Evolutionary conservation across 2,888 invertebrate genomes (phyloP), one percentile per base, ranked within the genome.

Genomic region (Platerodrilus igneus): DNA sequence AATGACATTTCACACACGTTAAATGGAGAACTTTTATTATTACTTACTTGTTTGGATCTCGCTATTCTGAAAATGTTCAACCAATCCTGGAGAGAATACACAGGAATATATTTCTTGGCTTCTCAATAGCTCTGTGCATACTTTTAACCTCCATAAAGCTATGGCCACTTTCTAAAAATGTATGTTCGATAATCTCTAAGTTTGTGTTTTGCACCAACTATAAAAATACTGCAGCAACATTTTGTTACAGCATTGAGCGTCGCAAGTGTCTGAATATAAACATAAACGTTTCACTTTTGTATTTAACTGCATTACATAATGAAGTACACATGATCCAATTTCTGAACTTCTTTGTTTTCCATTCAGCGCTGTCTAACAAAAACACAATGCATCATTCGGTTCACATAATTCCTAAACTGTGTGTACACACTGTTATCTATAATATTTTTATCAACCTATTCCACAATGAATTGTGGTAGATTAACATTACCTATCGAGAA

Each of bases 161-260:
- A 19, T 28, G 19, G 6, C 36, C 36, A 14, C 5, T 26, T 19
- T 36, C 36, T 3, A 36, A 13, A 27, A 36, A 36, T 28, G 10
- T 36, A 11, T 36, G 28, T 19, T 36, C 27, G 1, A 41, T 38
- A 20, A 39, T 26, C 23, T 38, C 19, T n/a, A 46, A 4, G 25
- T 35, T 29, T 15, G 37, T 21, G 10, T 11, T 45, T 40, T 48
- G 46, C 2, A 46, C 34, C 7, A 38, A 2, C 28, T 41, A 48
- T 8, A 44, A 27, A 3, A 48, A 31, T 13, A 46, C 10, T 6
- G 46, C 46, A 21, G 34, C 16, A 21, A 48, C 13, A 27, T 46
- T 27, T 39, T 45, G 27, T 48, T 46, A 3, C 46, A 25, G 23
- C 47, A 44, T 28, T 49, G 48, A 9, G 44, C 43, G n/a, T 41